These are phyloP conservation scores for Polyommatus icarus DNA, from an alignment of 2,888 invertebrate species.

Conservation along the genomic window DNA sequence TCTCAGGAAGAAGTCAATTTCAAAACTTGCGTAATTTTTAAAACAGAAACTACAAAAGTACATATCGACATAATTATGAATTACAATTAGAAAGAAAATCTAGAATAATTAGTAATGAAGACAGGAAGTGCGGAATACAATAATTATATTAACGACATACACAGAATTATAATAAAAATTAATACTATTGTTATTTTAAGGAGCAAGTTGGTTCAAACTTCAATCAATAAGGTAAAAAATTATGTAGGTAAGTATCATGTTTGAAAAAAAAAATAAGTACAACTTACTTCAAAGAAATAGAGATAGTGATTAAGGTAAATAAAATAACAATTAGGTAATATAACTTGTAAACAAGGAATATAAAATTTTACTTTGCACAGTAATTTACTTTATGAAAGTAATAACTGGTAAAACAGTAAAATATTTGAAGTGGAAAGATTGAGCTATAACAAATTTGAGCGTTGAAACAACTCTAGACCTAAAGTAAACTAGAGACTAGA, in stretches of 20 bases:
- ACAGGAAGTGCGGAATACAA: not conserved
- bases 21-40: not conserved
- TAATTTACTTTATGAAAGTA: not conserved
- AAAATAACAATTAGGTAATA: not conserved
- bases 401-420: not conserved
- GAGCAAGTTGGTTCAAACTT: no score
- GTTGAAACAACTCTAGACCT: not conserved
- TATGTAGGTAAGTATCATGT: no score
- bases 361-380: not conserved
- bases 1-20: not conserved
- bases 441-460: not conserved
- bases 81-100: not conserved
- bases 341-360: not conserved
- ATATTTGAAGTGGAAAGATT: slow-evolving; percentile 11
- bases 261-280: not conserved
- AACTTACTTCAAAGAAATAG: not conserved
- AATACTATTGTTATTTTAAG: no score
- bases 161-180: not conserved
- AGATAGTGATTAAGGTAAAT: not conserved
- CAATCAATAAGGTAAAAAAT: no score
- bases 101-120: not conserved
- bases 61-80: not conserved
- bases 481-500: slow-evolving; percentile 21
- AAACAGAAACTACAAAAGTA: not conserved
- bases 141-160: no score